These are phyloP conservation scores for Lerista edwardsae DNA, from an alignment of 2,797 vertebrate species.

Conservation along the genomic window DNA sequence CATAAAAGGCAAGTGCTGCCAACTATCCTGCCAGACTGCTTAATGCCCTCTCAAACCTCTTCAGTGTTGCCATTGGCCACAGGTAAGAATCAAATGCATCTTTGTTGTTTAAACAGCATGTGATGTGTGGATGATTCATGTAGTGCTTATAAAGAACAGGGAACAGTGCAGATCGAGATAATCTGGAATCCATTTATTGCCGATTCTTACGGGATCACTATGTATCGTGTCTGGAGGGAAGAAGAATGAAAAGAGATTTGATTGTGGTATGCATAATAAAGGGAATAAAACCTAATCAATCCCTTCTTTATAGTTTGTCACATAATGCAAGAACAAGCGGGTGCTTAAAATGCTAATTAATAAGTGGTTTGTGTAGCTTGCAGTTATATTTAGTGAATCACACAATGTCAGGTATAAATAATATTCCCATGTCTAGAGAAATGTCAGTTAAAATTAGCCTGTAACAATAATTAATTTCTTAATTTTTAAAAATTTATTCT, in stretches of 20 bases:
- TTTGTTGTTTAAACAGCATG: not conserved
- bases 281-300: conserved; percentile 63
- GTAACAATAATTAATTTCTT: conserved; percentile 69
- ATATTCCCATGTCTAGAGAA: conserved; percentile 66
- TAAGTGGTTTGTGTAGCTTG: conserved; percentile 55
- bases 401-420: conserved; percentile 67
- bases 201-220: conserved; percentile 7
- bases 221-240: conserved; percentile 47
- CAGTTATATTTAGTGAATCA: conserved; percentile 58
- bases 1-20: no score
- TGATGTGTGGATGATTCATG: not conserved
- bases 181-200: not conserved
- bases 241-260: conserved; percentile 34
- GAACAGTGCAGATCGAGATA: not conserved
- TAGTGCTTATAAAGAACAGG: not conserved
- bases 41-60: not conserved
- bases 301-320: conserved; percentile 60
- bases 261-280: conserved; percentile 63
- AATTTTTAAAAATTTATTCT: conserved; percentile 48
- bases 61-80: not conserved
- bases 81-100: not conserved
- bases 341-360: conserved; percentile 72
- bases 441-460: conserved; percentile 65
- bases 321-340: conserved; percentile 66
- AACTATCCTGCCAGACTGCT: no score